Percentiles rank a stretch among this genome's conserved stretches.
phyloP scores from a whole-genome alignment of 2,888 invertebrate genomes.

The Icerya purchasi region DNA sequence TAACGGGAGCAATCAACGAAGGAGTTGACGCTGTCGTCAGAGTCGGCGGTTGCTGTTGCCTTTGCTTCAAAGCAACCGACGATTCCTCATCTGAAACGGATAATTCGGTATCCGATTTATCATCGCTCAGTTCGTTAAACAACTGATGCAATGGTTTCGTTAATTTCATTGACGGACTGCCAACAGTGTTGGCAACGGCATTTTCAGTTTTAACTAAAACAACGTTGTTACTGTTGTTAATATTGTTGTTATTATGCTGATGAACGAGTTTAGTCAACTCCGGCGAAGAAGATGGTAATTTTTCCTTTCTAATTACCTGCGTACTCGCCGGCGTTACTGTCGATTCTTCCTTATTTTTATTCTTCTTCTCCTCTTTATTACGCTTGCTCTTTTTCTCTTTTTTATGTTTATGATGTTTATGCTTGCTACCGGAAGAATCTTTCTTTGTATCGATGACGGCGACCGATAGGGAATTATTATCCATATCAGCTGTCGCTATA shows the following conservation, averaged over 20 bases:
- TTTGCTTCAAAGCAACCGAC: neutral
- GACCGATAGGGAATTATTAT: too few species aligned
- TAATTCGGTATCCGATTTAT: constrained; percentile 8
- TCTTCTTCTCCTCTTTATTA: constrained; percentile 10
- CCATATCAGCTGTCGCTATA: neutral
- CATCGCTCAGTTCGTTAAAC: constrained; percentile 1
- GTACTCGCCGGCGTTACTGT: too few species aligned
- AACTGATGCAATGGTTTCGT: constrained; percentile 3
- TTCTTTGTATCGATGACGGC: too few species aligned
- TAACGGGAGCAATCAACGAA: too few species aligned
- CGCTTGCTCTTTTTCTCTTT: constrained; percentile 11
- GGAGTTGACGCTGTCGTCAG: constrained; percentile 1
- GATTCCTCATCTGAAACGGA: constrained; percentile 5
- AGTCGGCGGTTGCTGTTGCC: neutral
- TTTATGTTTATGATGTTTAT: constrained; percentile 12
- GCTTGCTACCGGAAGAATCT: too few species aligned
- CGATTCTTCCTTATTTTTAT: neutral
- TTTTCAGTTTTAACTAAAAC: too few species aligned
- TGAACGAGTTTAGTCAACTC: too few species aligned
- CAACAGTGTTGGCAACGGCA: too few species aligned
- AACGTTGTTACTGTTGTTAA: too few species aligned
- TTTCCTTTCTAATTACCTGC: neutral
- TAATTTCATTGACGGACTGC: too few species aligned
- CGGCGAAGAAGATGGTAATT: neutral
- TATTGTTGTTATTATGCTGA: too few species aligned